Evolutionary conservation across 2,113 vertebrate genomes (phyloP).

Genomic region (Melospiza georgiana): DNA sequence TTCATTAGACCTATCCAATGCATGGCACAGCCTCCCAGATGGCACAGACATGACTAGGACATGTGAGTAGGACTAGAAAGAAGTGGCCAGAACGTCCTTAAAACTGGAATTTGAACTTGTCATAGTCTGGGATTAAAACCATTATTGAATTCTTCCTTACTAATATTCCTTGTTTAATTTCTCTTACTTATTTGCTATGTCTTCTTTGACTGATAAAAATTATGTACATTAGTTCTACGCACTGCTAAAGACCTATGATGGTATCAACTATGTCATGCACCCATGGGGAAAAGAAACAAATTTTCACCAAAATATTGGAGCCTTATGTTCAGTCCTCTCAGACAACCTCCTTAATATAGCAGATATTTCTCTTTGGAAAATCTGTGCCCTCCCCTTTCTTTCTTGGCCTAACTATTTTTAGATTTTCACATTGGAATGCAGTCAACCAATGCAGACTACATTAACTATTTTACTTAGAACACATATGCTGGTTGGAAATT

Average conservation of each 20-base stretch:
- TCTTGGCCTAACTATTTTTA: not conserved
- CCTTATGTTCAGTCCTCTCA: not conserved
- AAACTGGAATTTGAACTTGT: not conserved
- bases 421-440: not conserved
- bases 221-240: not conserved
- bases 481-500: not conserved
- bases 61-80: not conserved
- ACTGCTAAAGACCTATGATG: not conserved
- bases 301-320: not conserved
- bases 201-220: not conserved
- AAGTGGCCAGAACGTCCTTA: not conserved
- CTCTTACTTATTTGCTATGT: not conserved
- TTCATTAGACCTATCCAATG: not conserved
- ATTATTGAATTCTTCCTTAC: not conserved
- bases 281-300: not conserved
- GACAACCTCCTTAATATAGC: not conserved
- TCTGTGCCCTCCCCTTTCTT: not conserved
- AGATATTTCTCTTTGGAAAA: not conserved
- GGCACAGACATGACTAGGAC: not conserved
- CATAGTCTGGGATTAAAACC: not conserved
- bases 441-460: not conserved
- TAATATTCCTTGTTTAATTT: not conserved
- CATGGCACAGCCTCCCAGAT: not conserved
- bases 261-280: not conserved
- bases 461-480: not conserved